phyloP scores from a whole-genome alignment of 2,113 vertebrate genomes.

The Pomatorhinus ruficollis region DNA sequence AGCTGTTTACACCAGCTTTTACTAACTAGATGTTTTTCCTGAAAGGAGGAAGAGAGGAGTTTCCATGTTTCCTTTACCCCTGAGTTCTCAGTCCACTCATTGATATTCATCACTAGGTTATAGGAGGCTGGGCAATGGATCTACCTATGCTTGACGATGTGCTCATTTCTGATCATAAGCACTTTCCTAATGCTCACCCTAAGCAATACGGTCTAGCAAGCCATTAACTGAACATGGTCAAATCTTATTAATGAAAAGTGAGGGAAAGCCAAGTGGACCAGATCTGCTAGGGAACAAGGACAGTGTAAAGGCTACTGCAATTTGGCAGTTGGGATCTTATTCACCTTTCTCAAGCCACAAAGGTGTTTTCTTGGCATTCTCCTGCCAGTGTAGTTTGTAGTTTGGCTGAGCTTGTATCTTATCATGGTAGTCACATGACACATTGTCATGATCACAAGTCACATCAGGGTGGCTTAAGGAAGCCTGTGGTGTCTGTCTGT shows the following conservation, averaged over 20 bases:
- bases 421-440: neutral
- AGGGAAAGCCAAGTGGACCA: neutral
- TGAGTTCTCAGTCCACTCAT: neutral
- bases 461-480: neutral
- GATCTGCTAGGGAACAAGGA: neutral
- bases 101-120: neutral
- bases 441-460: neutral
- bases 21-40: neutral
- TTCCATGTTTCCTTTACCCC: neutral
- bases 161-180: neutral
- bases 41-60: neutral
- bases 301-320: neutral
- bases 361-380: neutral
- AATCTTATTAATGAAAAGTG: neutral
- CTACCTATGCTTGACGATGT: neutral
- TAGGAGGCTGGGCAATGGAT: neutral
- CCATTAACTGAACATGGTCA: neutral
- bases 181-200: neutral
- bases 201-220: neutral
- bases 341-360: neutral
- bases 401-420: neutral
- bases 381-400: neutral
- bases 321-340: neutral
- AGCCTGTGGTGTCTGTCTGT: neutral
- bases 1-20: neutral